Evolutionary conservation across 2,797 vertebrate genomes (phyloP), one percentile per base, ranked within the genome.

Genomic region (Micropoecilia bifurca): DNA sequence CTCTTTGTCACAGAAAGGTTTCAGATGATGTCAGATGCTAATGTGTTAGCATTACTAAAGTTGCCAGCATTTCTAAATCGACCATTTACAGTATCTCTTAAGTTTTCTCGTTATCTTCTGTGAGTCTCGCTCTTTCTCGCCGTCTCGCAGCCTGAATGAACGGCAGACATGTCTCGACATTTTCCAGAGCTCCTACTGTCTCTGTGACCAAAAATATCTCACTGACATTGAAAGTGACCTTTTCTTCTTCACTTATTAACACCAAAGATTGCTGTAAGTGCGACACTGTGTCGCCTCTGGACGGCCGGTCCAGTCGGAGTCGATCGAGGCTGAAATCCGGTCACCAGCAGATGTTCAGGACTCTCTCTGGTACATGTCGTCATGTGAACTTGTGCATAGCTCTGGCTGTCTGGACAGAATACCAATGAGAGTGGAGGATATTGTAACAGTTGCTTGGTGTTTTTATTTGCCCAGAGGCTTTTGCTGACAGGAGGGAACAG

Each of bases 401-500:
- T 82, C 66, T 71, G 61, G 50, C 4, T 10, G 75, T 36, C 13
- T 4, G 84, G 76, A 48, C 73, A 2, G 90, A 90, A 92, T 90
- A 82, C 89, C 78, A 90, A 90, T 73, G 50, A 86, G 81, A 8
- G 25, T 5, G 7, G 25, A 16, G 68, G 80, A 77, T 85, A 85
- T 87, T 83, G 78, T 85, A 87, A 53, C 28, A 45, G 91, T 81
- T 85, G 83, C 71, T 28, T 12, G 50, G 47, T 88, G 87, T 89
- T 89, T 85, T 61, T 89, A 74, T 92, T 73, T 91, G 85, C 89
- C 74, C 88, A 91, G 89, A 85, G 73, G 84, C 76, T 80, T 86
- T 36, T 28, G 83, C 75, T 14, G 87, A 85, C 8, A 85, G 85
- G 73, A 85, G 74, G 71, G 81, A 92, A 77, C 92, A 90, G 91